phyloP scores from a whole-genome alignment of 1,140 invertebrate genomes.

The Leptinotarsa undecemlineata region DNA sequence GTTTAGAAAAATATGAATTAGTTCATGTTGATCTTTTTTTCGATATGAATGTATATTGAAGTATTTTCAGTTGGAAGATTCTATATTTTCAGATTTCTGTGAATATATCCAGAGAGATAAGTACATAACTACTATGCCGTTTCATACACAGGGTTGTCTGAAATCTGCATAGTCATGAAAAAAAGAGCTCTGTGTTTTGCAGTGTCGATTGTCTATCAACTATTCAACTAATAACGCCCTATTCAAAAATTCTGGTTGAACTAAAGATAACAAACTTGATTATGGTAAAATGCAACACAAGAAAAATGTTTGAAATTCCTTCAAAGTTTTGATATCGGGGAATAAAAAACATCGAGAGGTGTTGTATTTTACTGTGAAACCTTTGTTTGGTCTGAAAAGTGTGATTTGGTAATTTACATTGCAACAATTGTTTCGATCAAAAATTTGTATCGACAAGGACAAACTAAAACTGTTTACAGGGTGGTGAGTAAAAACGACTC shows the following conservation, averaged over 20 bases:
- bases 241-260: background rate
- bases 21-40: conserved; percentile 1
- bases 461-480: no score
- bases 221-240: background rate
- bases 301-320: background rate
- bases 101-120: background rate
- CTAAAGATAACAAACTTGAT: background rate
- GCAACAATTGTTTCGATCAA: no score
- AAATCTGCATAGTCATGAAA: background rate
- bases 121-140: background rate
- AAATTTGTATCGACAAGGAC: no score
- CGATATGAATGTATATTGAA: conserved; percentile 11
- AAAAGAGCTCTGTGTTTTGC: background rate
- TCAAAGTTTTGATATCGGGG: no score
- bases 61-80: conserved; percentile 8
- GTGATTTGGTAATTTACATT: no score
- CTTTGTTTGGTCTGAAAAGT: no score
- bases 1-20: conserved; percentile 11
- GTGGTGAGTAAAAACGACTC: no score
- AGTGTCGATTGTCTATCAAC: background rate
- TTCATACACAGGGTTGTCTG: conserved; percentile 7
- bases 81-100: background rate
- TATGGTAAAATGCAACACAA: background rate
- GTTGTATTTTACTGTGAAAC: no score
- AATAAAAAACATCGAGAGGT: no score